Conservation (phyloP, 2,113 vertebrate genomes). For the Ploceus nigricollis region DNA sequence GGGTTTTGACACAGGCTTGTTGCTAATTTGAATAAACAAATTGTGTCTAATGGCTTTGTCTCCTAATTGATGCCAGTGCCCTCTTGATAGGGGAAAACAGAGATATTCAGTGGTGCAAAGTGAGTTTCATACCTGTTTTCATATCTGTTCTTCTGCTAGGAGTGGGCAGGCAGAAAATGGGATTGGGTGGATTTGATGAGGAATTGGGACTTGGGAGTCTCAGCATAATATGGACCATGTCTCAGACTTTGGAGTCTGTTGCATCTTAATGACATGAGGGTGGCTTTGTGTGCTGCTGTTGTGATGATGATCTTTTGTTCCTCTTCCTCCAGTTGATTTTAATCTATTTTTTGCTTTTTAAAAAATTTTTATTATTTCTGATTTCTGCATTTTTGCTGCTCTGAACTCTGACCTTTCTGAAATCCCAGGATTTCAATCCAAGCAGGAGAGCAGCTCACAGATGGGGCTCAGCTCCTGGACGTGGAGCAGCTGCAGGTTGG, state of each 20-base stretch:
- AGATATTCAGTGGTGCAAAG: neutral
- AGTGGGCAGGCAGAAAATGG: neutral
- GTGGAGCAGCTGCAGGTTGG: neutral
- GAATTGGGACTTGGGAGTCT: neutral
- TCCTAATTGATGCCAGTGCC: neutral
- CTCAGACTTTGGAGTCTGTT: accelerated
- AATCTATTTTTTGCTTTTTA: neutral
- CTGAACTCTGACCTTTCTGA: neutral
- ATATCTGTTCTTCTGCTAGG: neutral
- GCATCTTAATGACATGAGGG: neutral
- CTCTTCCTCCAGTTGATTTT: neutral
- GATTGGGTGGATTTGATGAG: neutral
- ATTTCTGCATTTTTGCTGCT: neutral
- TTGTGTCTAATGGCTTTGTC: neutral
- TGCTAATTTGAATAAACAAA: constrained; percentile 14
- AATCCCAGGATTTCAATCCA: neutral
- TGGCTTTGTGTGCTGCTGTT: neutral
- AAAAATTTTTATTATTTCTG: neutral
- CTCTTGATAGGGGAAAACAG: neutral
- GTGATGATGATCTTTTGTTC: neutral
- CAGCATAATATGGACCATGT: accelerated
- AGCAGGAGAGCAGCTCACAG: neutral
- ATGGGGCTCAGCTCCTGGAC: neutral
- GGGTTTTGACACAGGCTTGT: neutral
- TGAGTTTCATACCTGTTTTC: neutral